Conservation (phyloP, 1,140 invertebrate species). For the Drosophila varians region DNA sequence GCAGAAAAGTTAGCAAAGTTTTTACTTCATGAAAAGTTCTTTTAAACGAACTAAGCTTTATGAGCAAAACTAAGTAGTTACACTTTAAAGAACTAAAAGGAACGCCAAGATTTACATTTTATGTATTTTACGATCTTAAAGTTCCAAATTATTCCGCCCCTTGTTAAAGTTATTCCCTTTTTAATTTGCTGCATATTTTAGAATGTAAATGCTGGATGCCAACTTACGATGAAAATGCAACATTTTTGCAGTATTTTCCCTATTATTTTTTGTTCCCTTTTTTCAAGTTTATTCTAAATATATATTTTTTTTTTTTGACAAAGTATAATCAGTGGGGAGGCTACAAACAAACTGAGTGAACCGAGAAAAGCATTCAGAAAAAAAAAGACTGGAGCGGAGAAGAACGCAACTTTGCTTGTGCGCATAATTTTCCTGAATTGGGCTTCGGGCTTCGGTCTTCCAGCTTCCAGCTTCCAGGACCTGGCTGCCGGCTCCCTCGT, state of each 20-base stretch:
- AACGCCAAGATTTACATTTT: background rate
- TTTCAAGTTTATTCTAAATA: background rate
- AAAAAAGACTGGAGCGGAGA: conserved; percentile 15
- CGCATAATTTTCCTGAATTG: conserved; percentile 76
- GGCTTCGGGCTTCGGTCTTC: background rate
- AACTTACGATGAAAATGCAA: conserved; percentile 62
- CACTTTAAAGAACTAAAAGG: background rate
- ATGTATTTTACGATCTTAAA: background rate
- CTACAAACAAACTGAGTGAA: conserved; percentile 53
- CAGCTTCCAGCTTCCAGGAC: conserved; percentile 2
- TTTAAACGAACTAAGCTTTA: background rate
- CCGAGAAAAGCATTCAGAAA: conserved; percentile 26
- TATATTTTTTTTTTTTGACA: background rate
- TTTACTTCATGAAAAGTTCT: background rate
- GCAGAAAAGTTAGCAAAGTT: background rate
- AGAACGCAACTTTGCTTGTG: conserved; percentile 67
- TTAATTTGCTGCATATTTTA: conserved; percentile 77
- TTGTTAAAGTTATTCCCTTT: conserved; percentile 58
- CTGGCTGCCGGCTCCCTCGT: conserved; percentile 3
- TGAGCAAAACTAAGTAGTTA: background rate
- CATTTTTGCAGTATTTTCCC: conserved; percentile 47
- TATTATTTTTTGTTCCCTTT: conserved; percentile 6
- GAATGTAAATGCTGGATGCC: conserved; percentile 59
- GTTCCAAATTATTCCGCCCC: conserved; percentile 19
- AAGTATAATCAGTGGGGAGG: conserved; percentile 63